These are phyloP conservation scores for Sitophilus oryzae DNA, from an alignment of 1,140 invertebrate genomes.

Conservation along the genomic window DNA sequence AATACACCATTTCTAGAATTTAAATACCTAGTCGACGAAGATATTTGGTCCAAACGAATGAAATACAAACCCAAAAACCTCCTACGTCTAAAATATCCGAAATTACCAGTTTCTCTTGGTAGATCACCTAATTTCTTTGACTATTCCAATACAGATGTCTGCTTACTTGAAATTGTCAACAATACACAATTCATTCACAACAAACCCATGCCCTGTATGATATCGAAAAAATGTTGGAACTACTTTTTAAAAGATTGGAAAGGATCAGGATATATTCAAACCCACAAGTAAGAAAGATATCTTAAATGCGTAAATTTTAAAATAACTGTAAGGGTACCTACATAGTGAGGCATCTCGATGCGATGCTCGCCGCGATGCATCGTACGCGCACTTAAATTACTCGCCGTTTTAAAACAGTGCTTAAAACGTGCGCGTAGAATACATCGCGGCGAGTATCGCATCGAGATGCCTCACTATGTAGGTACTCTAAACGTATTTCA, in stretches of 20 bases:
- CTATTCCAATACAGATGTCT: constrained; percentile 12
- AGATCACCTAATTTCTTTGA: not conserved
- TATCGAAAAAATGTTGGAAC: constrained; percentile 11
- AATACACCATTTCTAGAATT: constrained; percentile 12
- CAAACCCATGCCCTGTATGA: not conserved
- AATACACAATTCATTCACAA: not conserved
- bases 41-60: constrained; percentile 24
- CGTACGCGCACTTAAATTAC: too few species aligned
- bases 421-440: too few species aligned
- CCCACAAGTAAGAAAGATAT: constrained; percentile 27
- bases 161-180: constrained; percentile 22
- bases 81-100: not conserved
- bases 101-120: not conserved
- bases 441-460: too few species aligned
- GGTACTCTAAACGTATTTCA: not conserved
- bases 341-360: too few species aligned
- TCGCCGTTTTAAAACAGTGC: too few species aligned
- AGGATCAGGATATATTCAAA: constrained; percentile 19
- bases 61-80: constrained; percentile 16
- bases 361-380: too few species aligned
- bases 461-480: not conserved
- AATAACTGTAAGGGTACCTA: too few species aligned
- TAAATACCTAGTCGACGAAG: constrained; percentile 11
- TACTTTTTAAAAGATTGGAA: constrained; percentile 6
- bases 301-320: too few species aligned